Evolutionary conservation across 2,113 vertebrate genomes (phyloP).

Genomic region (Microcebus jonahi): DNA sequence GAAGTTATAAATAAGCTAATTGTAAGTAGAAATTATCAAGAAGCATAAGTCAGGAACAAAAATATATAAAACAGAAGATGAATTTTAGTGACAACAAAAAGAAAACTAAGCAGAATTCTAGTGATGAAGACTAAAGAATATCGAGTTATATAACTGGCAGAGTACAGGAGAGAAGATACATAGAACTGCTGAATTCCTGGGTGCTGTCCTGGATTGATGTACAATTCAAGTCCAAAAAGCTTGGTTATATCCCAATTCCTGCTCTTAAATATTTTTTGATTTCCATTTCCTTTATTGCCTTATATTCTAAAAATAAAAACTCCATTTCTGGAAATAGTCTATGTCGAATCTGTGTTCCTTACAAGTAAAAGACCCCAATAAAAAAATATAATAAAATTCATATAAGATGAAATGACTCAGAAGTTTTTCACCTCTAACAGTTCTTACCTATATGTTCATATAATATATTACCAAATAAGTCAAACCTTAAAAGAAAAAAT

Average conservation of each 20-base stretch:
- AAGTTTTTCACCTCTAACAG: neutral
- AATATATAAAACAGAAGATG: neutral
- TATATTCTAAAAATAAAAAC: conserved; percentile 47
- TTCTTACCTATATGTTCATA: neutral
- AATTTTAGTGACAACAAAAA: neutral
- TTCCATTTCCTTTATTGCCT: neutral
- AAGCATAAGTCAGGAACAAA: conserved; percentile 6
- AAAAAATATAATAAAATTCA: neutral
- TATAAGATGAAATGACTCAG: neutral
- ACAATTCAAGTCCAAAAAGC: neutral
- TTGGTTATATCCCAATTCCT: neutral
- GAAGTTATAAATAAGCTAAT: neutral
- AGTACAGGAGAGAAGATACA: neutral
- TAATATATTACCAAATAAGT: neutral
- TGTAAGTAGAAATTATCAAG: neutral
- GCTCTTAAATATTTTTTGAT: neutral
- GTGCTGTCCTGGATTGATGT: neutral
- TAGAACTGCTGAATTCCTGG: neutral
- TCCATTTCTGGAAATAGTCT: neutral
- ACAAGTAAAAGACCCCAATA: neutral
- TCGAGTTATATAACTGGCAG: neutral
- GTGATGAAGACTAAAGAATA: neutral
- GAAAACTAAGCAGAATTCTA: neutral
- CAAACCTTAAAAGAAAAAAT: neutral
- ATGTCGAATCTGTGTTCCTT: neutral